These are phyloP conservation scores for Tigriopus japonicus DNA, from an alignment of 1,140 invertebrate species.

Conservation along the genomic window DNA sequence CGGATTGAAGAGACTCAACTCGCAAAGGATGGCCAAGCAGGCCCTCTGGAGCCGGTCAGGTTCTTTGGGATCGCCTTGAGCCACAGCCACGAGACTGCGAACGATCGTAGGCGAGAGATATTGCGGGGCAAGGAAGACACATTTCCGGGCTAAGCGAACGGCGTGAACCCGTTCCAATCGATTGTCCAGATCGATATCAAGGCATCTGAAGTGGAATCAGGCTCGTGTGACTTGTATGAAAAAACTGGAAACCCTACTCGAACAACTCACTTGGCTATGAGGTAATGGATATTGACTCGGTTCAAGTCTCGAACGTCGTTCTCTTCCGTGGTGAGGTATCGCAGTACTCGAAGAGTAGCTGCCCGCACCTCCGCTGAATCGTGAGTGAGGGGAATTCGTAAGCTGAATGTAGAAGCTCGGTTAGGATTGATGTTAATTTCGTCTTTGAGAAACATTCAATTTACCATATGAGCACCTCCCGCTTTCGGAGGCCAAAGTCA, in stretches of 20 bases:
- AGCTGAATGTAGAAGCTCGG: slow-evolving; percentile 36
- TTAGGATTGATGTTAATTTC: neutral
- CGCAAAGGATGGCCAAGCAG: slow-evolving; percentile 62
- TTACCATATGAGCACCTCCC: neutral
- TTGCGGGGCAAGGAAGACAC: slow-evolving; percentile 21
- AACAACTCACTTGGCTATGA: neutral
- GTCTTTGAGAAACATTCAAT: neutral
- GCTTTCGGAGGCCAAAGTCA: neutral
- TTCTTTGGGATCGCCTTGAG: slow-evolving; percentile 47
- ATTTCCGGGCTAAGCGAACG: slow-evolving; percentile 52
- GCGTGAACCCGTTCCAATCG: slow-evolving; percentile 76
- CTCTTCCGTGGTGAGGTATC: slow-evolving; percentile 56
- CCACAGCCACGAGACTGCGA: slow-evolving; percentile 45
- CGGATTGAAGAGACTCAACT: slow-evolving; percentile 66
- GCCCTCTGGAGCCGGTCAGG: slow-evolving; percentile 56
- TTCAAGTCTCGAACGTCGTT: slow-evolving; percentile 55
- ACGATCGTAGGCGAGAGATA: neutral
- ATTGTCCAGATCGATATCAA: slow-evolving; percentile 61
- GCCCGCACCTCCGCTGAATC: slow-evolving; percentile 72
- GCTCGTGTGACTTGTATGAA: neutral
- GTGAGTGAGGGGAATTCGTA: slow-evolving; percentile 59
- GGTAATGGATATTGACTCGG: slow-evolving; percentile 36
- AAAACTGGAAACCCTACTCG: neutral
- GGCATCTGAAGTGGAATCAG: slow-evolving; percentile 27
- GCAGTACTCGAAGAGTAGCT: slow-evolving; percentile 57